Evolutionary conservation across 2,113 vertebrate genomes (phyloP).

Genomic region (Nasalis larvatus): DNA sequence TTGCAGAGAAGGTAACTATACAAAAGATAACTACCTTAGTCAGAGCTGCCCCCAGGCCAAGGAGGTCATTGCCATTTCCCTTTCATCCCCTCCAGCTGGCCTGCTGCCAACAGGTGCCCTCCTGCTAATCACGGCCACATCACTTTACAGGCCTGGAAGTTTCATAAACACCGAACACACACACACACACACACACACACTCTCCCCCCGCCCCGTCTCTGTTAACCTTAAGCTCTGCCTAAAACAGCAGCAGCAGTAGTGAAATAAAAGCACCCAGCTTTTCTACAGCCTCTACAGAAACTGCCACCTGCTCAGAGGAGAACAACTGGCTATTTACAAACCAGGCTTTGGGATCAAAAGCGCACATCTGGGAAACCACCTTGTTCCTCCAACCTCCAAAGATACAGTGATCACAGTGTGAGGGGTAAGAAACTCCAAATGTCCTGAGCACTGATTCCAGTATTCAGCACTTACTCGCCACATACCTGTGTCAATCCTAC

Average conservation of each 20-base stretch:
- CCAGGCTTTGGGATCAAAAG: not conserved
- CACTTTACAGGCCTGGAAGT: not conserved
- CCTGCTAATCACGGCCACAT: too few species aligned
- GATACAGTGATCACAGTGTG: not conserved
- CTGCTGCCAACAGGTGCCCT: too few species aligned
- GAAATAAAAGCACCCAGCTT: not conserved
- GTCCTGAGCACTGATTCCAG: not conserved
- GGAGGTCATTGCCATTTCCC: not conserved
- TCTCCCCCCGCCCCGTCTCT: too few species aligned
- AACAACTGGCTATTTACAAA: not conserved
- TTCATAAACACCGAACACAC: not conserved
- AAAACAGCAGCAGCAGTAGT: too few species aligned
- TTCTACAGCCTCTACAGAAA: not conserved
- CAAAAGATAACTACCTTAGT: not conserved
- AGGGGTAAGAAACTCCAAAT: accelerated
- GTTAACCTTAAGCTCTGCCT: not conserved
- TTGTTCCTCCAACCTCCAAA: not conserved
- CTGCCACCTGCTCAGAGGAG: not conserved
- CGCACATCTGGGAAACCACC: not conserved
- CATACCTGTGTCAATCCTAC: not conserved
- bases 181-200: too few species aligned
- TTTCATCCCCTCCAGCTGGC: not conserved
- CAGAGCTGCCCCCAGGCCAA: not conserved
- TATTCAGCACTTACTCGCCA: not conserved
- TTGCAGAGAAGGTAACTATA: not conserved